Conservation (phyloP, 2,113 vertebrate species). For the Cyprinus carpio region DNA sequence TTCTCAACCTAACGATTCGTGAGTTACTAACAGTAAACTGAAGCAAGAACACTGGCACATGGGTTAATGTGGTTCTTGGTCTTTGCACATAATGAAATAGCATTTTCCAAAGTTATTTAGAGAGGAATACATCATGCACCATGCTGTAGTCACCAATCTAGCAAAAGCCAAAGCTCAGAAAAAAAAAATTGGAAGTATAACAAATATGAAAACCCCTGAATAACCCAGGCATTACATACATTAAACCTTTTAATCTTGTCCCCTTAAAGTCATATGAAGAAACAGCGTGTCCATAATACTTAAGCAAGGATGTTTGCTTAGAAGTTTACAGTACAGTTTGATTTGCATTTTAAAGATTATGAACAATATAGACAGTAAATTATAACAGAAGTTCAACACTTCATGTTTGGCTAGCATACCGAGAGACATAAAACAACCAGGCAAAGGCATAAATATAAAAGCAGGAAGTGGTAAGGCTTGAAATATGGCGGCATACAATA, state of each 20-base stretch:
- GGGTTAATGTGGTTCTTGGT: constrained; percentile 34
- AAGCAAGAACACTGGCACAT: constrained; percentile 6
- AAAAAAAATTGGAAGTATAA: background rate
- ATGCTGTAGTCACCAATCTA: background rate
- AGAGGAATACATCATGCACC: constrained; percentile 27
- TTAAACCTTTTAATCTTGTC: background rate
- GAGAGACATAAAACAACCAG: constrained; percentile 22
- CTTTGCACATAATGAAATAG: constrained; percentile 16
- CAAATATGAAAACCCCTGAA: background rate
- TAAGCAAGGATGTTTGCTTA: constrained; percentile 26
- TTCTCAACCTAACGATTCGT: background rate
- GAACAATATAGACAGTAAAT: constrained; percentile 11
- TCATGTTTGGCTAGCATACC: constrained; percentile 14
- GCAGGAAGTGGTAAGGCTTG: constrained; percentile 29
- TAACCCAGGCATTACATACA: background rate
- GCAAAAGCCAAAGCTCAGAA: too few relatives aligned
- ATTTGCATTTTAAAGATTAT: constrained; percentile 13
- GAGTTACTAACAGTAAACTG: background rate
- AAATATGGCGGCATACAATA: constrained; percentile 10
- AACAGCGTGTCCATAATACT: background rate
- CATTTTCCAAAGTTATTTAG: background rate
- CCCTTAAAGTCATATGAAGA: background rate
- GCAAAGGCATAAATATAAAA: constrained; percentile 18
- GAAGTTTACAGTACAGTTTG: background rate
- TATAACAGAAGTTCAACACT: background rate